A percentile compares a stretch with the other conserved stretches of the same genome.
Evolutionary conservation across 1,140 invertebrate genomes (phyloP).

Genomic region (Lepidurus arcticus): DNA sequence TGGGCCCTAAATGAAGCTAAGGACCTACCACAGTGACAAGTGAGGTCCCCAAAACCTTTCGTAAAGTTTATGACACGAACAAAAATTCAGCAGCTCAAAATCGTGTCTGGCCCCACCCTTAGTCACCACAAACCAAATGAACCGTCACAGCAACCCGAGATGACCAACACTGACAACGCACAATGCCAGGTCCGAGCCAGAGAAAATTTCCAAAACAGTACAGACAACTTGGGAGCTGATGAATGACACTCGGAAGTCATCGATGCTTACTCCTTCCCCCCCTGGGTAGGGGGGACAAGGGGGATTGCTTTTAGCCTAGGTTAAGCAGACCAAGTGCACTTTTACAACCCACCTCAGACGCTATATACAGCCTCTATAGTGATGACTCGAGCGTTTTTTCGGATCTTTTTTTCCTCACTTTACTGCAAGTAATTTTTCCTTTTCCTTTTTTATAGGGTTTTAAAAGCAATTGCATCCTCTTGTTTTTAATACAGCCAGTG

Average conservation of each 20-base stretch:
- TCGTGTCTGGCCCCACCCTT: constrained; percentile 17
- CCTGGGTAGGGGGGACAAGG: background rate
- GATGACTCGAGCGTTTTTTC: too few species aligned
- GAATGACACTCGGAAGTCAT: constrained; percentile 18
- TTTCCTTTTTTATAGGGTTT: too few species aligned
- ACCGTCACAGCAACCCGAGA: constrained; percentile 13
- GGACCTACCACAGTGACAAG: constrained; percentile 20
- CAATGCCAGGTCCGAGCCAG: background rate
- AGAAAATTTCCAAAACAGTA: background rate
- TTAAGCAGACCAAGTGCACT: background rate
- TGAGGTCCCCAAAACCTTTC: background rate
- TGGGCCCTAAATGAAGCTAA: background rate
- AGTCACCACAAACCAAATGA: constrained; percentile 19
- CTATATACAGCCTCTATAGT: too few species aligned
- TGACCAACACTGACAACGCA: constrained; percentile 18
- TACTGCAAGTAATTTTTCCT: too few species aligned
- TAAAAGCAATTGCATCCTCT: too few species aligned
- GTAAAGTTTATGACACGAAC: background rate
- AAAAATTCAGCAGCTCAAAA: background rate
- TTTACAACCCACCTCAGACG: background rate
- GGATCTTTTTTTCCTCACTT: too few species aligned
- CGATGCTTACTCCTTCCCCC: background rate
- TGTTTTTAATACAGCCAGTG: too few species aligned
- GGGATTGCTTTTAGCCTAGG: background rate
- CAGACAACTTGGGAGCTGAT: background rate